Evolutionary conservation across 2,888 invertebrate genomes (phyloP).

Genomic region (Seladonia tumulorum): DNA sequence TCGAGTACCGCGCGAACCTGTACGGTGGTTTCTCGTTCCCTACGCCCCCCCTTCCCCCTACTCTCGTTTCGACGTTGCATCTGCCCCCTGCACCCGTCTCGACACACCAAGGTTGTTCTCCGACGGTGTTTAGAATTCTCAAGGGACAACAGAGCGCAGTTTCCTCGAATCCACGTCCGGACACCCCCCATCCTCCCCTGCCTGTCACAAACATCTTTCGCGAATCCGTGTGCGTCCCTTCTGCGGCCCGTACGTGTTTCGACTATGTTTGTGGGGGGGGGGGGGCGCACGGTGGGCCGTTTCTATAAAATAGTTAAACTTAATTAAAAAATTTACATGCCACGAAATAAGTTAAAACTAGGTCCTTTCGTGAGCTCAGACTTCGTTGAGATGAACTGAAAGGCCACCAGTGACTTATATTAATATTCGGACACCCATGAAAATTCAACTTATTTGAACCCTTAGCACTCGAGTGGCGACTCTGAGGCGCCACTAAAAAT

Average conservation of each 20-base stretch:
- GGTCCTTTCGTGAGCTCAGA: background rate
- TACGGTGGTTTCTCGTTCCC: slow-evolving; percentile 34
- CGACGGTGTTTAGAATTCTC: slow-evolving; percentile 56
- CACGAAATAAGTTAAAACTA: too few species aligned
- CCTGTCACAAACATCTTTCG: slow-evolving; percentile 46
- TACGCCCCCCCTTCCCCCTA: background rate
- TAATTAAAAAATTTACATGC: too few species aligned
- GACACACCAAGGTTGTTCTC: background rate
- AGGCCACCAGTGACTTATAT: too few species aligned
- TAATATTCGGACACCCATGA: too few species aligned
- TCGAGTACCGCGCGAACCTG: slow-evolving; percentile 53
- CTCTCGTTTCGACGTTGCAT: background rate
- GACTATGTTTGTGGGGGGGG: background rate
- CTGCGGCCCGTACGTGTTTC: background rate
- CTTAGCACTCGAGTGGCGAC: too few species aligned
- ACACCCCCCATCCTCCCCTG: background rate
- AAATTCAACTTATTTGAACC: too few species aligned
- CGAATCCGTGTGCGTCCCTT: slow-evolving; percentile 1
- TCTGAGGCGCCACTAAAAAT: too few species aligned
- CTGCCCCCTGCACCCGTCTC: background rate
- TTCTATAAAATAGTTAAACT: too few species aligned
- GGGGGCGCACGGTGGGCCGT: background rate
- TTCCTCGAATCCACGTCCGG: slow-evolving; percentile 51
- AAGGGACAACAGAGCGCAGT: slow-evolving; percentile 45
- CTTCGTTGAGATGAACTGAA: background rate